Evolutionary conservation across 2,797 vertebrate species (phyloP), one percentile per base, ranked within the genome.

Genomic region (Gastrophryne carolinensis): DNA sequence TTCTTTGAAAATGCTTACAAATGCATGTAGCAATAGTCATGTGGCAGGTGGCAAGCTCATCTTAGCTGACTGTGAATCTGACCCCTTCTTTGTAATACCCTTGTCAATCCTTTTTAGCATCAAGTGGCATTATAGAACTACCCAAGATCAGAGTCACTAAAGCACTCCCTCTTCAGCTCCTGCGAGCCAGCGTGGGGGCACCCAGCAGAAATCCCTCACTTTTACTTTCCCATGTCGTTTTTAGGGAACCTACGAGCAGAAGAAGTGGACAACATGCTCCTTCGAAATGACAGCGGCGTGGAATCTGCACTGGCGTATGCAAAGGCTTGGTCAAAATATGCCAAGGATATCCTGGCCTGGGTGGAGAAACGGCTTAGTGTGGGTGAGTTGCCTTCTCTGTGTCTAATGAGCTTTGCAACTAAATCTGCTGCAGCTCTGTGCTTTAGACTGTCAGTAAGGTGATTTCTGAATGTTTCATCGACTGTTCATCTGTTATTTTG

Each of bases 271-370:
- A 83, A 80, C 66, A 90, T 94, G 65, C 91, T 98, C 65, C 93
- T 95, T 82, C 91, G 89, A 76, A 95, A 90, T 73, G 93, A 95
- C 81, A 92, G 87, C 3, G 96, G 94, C 5, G 90, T 99, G 84
- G 96, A 99, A 82, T 93, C 94, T 0, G 96, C 95, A 32, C 89
- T 99, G 79, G 93, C 92, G 3, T 99, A 99, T n/a, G 94, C 95
- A 78, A 99, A 99, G 90, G 90, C 94, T 7, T 99, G 95, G 96
- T 98, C 95, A 82, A 99, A 98, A 86, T 99, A 99, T 79, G 94
- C 93, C 84, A 99, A 98, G 91, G 97, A 98, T 81, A 88, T 99
- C 80, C 89, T 98, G 68, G 86, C 89, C 11, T 99, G 96, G 96
- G 94, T 98, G 88, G 98, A 99, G 74, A 98, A 96, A 85, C 94